A percentile compares a stretch with the other conserved stretches of the same genome.
These are phyloP conservation scores for Drosophila lini DNA, from an alignment of 1,140 invertebrate genomes.

Conservation along the genomic window DNA sequence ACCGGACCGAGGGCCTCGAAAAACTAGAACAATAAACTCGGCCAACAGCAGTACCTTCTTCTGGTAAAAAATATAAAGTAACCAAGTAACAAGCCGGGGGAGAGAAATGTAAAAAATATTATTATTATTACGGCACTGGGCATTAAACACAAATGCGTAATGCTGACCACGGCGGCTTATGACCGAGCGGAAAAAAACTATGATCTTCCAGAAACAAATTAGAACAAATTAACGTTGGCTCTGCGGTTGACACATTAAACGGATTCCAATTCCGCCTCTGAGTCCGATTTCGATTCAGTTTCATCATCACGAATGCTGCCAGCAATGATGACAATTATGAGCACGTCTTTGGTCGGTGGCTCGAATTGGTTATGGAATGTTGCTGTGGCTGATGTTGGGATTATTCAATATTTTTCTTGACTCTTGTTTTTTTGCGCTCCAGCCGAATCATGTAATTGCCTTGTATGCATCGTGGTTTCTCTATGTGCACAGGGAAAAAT, in stretches of 20 bases:
- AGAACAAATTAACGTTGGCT: constrained; percentile 54
- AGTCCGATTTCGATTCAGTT: constrained; percentile 1
- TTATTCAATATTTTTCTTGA: constrained; percentile 60
- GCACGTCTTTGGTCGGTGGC: constrained; percentile 47
- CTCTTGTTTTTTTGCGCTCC: constrained; percentile 19
- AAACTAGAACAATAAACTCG: constrained; percentile 78
- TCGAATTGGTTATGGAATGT: constrained; percentile 58
- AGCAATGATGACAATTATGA: constrained; percentile 60
- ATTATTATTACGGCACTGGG: constrained; percentile 71
- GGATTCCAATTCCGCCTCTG: constrained; percentile 24
- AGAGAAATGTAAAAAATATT: constrained; percentile 61
- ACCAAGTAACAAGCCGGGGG: constrained; percentile 24
- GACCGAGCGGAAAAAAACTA: constrained; percentile 42
- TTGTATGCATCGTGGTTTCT: constrained; percentile 32
- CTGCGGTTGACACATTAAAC: constrained; percentile 57
- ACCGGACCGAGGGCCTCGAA: constrained; percentile 22
- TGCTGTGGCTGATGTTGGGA: constrained; percentile 41
- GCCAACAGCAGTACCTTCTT: constrained; percentile 34
- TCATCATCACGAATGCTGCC: neutral
- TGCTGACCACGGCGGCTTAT: constrained; percentile 43
- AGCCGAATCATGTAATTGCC: constrained; percentile 72
- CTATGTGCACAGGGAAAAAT: constrained; percentile 5
- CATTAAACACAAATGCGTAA: constrained; percentile 60
- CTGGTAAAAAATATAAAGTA: constrained; percentile 8
- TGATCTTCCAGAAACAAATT: constrained; percentile 64